Percentiles rank a stretch among this genome's conserved stretches.
phyloP scores from a whole-genome alignment of 2,888 invertebrate genomes.

The Tachystola acroxantha region DNA sequence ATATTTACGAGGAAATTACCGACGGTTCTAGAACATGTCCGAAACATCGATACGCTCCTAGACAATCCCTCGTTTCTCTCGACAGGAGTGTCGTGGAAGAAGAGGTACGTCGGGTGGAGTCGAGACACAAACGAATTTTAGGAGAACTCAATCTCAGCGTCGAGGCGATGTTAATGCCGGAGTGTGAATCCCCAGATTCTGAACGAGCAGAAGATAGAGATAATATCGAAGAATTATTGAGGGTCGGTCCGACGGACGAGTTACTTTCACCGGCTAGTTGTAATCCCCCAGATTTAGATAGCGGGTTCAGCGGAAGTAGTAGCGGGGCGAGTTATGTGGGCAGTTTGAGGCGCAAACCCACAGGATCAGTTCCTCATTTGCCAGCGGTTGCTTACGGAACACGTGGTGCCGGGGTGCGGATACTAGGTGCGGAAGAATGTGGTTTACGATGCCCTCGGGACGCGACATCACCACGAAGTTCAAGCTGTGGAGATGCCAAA shows the following conservation, averaged over 20 bases:
- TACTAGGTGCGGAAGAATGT: slow-evolving; percentile 64
- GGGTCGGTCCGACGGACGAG: slow-evolving; percentile 85
- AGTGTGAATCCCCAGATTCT: slow-evolving; percentile 81
- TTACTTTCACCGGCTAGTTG: slow-evolving; percentile 83
- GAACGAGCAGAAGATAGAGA: slow-evolving; percentile 81
- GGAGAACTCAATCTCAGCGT: slow-evolving; percentile 92
- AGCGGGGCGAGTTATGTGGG: slow-evolving; percentile 89
- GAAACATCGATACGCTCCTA: slow-evolving; percentile 67
- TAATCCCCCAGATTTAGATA: slow-evolving; percentile 85
- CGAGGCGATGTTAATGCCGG: slow-evolving; percentile 94
- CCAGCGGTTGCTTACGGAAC: slow-evolving; percentile 75
- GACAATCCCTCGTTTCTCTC: slow-evolving; percentile 82
- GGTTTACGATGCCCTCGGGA: slow-evolving; percentile 60
- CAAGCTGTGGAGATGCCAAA: slow-evolving; percentile 70
- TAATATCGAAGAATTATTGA: slow-evolving; percentile 81
- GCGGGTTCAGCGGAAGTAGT: slow-evolving; percentile 90
- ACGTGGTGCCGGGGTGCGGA: slow-evolving; percentile 67
- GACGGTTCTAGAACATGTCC: slow-evolving; percentile 78
- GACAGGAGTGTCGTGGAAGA: slow-evolving; percentile 88
- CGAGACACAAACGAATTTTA: slow-evolving; percentile 88
- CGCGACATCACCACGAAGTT: slow-evolving; percentile 60
- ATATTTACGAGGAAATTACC: slow-evolving; percentile 89
- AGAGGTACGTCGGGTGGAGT: slow-evolving; percentile 90
- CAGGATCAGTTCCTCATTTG: slow-evolving; percentile 69
- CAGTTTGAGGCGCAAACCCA: slow-evolving; percentile 79